Conservation (phyloP, 2,113 vertebrate species). For the Spea bombifrons region DNA sequence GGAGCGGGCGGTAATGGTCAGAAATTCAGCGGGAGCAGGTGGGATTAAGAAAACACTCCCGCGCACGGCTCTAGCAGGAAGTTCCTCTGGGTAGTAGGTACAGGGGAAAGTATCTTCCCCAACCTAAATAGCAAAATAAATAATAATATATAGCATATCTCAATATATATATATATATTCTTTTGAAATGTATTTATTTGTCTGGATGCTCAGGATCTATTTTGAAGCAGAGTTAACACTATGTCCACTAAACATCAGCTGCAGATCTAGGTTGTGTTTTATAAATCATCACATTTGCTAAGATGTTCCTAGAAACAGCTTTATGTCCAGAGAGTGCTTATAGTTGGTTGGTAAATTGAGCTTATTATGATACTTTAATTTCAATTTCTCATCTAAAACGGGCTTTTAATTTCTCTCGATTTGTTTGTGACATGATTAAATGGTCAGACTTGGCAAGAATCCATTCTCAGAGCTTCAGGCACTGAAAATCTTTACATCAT, state of each 20-base stretch:
- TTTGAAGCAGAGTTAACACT: too few species aligned
- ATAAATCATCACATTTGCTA: conserved; percentile 36
- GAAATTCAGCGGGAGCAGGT: too few species aligned
- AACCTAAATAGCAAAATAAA: too few species aligned
- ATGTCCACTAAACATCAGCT: background rate
- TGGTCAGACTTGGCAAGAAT: conserved; percentile 41
- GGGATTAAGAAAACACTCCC: too few species aligned
- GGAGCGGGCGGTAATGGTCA: too few species aligned
- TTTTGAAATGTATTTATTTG: too few species aligned
- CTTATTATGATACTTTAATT: conserved; percentile 46
- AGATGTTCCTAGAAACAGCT: conserved; percentile 1
- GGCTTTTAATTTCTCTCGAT: conserved; percentile 47
- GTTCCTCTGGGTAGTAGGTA: too few species aligned
- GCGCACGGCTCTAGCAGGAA: too few species aligned
- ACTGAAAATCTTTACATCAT: conserved; percentile 44
- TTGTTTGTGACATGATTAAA: conserved; percentile 49
- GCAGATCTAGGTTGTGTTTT: background rate
- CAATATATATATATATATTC: too few species aligned
- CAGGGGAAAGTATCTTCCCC: too few species aligned
- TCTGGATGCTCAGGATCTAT: too few species aligned
- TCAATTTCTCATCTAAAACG: conserved; percentile 44
- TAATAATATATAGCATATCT: too few species aligned
- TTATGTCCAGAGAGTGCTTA: background rate
- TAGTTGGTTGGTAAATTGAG: conserved; percentile 40
- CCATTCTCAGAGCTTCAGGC: conserved; percentile 28